Conservation (phyloP, 2,888 invertebrate species). For the Tiliacea aurago region DNA sequence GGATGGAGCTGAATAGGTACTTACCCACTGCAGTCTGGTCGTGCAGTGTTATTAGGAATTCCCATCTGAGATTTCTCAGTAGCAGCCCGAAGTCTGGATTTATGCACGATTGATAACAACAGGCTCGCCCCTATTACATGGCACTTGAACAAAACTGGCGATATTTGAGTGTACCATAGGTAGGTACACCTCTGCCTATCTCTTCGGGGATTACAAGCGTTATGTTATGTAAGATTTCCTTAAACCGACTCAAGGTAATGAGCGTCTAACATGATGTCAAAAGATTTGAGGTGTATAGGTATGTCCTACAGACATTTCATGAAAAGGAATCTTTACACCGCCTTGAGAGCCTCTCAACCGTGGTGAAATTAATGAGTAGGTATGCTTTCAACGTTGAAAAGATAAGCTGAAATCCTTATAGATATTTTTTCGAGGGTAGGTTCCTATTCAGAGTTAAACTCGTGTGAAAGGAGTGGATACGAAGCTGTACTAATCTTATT, state of each 20-base stretch:
- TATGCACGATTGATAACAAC: too few relatives aligned
- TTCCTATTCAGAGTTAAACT: background rate
- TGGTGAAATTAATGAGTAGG: slow-evolving; percentile 41
- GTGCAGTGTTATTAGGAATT: too few relatives aligned
- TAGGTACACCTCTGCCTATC: too few relatives aligned
- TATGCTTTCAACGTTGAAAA: slow-evolving; percentile 26
- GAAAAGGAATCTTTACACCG: slow-evolving; percentile 22
- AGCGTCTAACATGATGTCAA: slow-evolving; percentile 28
- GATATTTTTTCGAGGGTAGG: background rate
- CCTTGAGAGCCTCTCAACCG: slow-evolving; percentile 5
- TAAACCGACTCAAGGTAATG: slow-evolving; percentile 23
- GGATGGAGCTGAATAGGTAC: too few relatives aligned
- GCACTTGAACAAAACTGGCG: too few relatives aligned
- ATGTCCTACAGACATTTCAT: slow-evolving; percentile 10
- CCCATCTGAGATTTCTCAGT: too few relatives aligned
- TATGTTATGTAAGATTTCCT: background rate
- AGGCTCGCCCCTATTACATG: too few relatives aligned
- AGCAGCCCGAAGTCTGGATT: too few relatives aligned
- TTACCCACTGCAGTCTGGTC: too few relatives aligned
- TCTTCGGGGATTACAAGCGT: too few relatives aligned
- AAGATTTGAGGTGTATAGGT: slow-evolving; percentile 14
- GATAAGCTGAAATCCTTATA: background rate
- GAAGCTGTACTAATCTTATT: background rate
- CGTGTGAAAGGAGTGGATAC: background rate
- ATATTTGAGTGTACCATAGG: too few relatives aligned